Evolutionary conservation across 2,113 vertebrate genomes (phyloP).

Genomic region (Eulacestoma nigropectus): DNA sequence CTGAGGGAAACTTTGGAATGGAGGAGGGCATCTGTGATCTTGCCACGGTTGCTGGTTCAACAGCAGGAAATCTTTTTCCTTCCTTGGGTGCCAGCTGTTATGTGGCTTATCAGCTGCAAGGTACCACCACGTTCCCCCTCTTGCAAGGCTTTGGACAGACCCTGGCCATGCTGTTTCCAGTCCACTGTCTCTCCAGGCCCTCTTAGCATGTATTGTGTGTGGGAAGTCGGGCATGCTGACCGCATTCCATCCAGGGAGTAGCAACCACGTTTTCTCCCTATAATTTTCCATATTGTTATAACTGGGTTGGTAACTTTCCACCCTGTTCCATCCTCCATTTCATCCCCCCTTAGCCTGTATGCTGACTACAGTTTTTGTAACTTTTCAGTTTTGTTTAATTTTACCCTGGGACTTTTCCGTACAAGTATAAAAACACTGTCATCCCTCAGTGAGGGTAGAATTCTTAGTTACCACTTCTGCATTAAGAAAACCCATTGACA

Average conservation of each 20-base stretch:
- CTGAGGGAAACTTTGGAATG: neutral
- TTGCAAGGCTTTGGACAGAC: neutral
- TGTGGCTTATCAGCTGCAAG: fast-evolving
- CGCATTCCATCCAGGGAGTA: neutral
- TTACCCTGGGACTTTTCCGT: neutral
- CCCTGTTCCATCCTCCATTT: neutral
- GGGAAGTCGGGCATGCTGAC: fast-evolving
- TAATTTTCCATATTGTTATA: neutral
- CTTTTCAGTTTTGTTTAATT: neutral
- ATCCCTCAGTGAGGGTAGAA: neutral
- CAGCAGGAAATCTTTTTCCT: neutral
- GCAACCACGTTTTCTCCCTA: neutral
- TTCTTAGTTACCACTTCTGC: neutral
- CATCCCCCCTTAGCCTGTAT: no score
- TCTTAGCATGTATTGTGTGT: neutral
- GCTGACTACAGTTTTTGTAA: neutral
- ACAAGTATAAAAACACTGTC: neutral
- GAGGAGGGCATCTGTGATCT: neutral
- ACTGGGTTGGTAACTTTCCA: neutral
- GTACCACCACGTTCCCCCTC: neutral
- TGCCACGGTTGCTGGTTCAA: neutral
- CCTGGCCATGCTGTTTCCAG: neutral
- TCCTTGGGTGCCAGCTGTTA: neutral
- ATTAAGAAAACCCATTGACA: neutral
- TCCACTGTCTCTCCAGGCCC: neutral